Base-by-base conservation (phyloP, 1,140 invertebrate species). In the Anastrepha ludens region DNA sequence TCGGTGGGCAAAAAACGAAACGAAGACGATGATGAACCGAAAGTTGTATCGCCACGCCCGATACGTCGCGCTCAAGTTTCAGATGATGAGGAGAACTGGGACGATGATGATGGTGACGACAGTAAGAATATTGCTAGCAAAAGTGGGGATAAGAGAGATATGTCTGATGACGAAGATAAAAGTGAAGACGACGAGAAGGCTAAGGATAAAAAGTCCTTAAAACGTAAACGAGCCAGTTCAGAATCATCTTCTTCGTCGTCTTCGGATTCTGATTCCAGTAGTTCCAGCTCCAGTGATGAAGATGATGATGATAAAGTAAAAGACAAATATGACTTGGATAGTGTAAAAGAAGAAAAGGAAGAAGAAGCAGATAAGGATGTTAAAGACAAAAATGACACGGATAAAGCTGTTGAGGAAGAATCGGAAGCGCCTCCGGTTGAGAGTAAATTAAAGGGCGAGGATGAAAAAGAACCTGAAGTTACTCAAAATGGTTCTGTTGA, bases 51-150 rank as follows among this genome's bases (percentile, higher is more conserved):
- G 88, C 62, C 89, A 13, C 89, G 89, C 3, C 47, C 89, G 86
- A 59, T 89, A 86, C 59, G 87, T 5, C 44, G 88, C 86, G 3
- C 50, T 74, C 13, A 88, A 15, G 90, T 87, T 9, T 87, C 89
- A 20, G 86, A 90, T 58, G 89, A 92, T 89, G 89, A 94, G 50
- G 95, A 95, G 89, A 92, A 92, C 88, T 94, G 94, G 87, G 88
- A 94, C 81, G 94, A 95, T 11, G 94, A 94, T 7, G 88, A 89
- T 3, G 15, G 39, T 20, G 81, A 86, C 65, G 65, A 39, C n/a
- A 50, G 55, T 6, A 74, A 58, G 58, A 29, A 55, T 5, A 55
- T 17, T 58, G 8, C 15, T 4, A 70, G 70, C 29, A 87, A 87
- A 60, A 17, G 58, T 58, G 86, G 47, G 8, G 64, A 55, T 44